Base-by-base conservation (phyloP, 2,797 vertebrate species). In the Rhinophrynus dorsalis region DNA sequence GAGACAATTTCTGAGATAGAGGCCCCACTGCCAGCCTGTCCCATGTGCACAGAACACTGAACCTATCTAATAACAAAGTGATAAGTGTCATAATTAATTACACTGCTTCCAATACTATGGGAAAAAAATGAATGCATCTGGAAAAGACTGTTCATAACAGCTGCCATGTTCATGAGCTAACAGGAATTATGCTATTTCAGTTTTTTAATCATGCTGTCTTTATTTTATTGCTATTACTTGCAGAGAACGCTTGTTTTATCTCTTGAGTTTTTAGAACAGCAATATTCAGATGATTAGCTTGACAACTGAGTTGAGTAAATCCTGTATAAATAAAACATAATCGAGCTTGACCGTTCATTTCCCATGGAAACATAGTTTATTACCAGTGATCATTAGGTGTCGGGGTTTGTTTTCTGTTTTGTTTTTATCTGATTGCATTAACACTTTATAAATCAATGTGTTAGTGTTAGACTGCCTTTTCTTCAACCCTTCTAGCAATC, bases 141-240 rank as follows among this genome's bases (percentile, higher is more conserved):
- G 67, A 40, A 64, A 47, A 27, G 32, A 13, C 40, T 32, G 23
- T 45, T 38, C 30, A 27, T 11, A 58, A 18, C 67, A 70, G 58
- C 58, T 70, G 67, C 48, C 58, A 35, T 55, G 35, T 70, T 70
- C 48, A 70, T 62, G 48, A 21, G 27, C 58, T 47, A 45, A 55
- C 58, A 47, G 40, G 23, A 61, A 68, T 52, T 13, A 48, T 18
- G 47, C 54, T 13, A 50, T 59, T 67, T 56, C 26, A 9, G 20
- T 40, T 23, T 18, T 42, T 54, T 70, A 17, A 26, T 45, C 26
- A 32, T 32, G 40, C 40, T 45, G 57, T 20, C 30, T 60, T 30
- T 60, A 32, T 60, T 60, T 48, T 35, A 29, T 32, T 8, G 15
- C 44, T 13, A 32, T 45, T n/a, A 44, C 54, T 50, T 35, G 52